These are phyloP conservation scores for Pocillopora meandrina DNA, from an alignment of 92 coral and sea anemone genomes.

Conservation along the genomic window DNA sequence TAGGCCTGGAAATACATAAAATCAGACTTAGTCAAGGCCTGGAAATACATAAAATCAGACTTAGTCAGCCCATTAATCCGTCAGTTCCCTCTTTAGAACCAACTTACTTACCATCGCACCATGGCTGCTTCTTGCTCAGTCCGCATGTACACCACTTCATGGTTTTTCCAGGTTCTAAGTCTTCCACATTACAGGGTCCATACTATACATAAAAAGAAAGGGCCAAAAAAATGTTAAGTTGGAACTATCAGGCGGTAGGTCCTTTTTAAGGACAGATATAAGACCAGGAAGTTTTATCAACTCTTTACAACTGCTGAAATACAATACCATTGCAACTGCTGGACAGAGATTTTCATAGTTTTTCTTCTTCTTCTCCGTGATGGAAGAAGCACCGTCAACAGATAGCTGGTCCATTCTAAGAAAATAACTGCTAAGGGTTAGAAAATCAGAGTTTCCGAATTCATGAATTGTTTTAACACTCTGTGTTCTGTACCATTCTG, in stretches of 20 bases:
- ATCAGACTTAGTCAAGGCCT: background rate
- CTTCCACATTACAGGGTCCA: conserved; percentile 65
- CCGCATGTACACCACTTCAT: conserved; percentile 82
- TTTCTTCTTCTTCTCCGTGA: background rate
- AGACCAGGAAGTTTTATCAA: background rate
- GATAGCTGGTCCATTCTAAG: conserved; percentile 8
- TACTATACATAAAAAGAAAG: conserved; percentile 27
- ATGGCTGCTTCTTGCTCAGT: conserved; percentile 69
- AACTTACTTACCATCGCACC: conserved; percentile 68
- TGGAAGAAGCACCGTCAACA: conserved; percentile 1
- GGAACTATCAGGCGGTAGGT: background rate
- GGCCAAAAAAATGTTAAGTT: background rate
- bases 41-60: too few species aligned
- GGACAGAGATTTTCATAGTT: conserved; percentile 36
- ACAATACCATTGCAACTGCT: conserved; percentile 55
- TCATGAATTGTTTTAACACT: background rate
- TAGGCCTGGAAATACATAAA: too few species aligned
- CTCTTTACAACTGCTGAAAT: background rate
- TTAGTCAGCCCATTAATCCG: background rate
- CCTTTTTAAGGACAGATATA: background rate
- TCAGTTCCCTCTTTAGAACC: background rate
- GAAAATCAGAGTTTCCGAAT: too few species aligned
- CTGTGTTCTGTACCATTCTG: background rate
- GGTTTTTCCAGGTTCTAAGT: conserved; percentile 58
- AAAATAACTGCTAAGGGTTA: background rate